These are phyloP conservation scores for Chrysomallon squamiferum DNA, from an alignment of 1,140 invertebrate species.

Conservation along the genomic window DNA sequence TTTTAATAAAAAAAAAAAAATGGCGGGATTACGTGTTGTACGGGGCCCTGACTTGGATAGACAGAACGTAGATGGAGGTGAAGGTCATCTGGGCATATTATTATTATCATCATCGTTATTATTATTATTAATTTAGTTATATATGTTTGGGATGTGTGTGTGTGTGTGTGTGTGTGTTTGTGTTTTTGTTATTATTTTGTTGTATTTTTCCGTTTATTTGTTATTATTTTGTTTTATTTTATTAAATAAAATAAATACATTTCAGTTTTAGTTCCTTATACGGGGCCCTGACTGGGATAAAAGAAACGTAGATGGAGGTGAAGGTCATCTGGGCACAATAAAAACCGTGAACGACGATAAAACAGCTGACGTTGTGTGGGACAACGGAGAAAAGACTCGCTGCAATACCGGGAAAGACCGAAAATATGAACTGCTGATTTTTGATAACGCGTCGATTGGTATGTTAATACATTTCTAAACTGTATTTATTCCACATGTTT, in stretches of 20 bases:
- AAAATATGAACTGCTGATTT: slow-evolving; percentile 36
- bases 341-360: slow-evolving; percentile 20
- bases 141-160: too few species aligned
- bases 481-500: not conserved
- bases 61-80: slow-evolving; percentile 24
- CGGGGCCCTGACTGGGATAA: slow-evolving; percentile 25
- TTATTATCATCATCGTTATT: too few species aligned
- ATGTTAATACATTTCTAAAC: not conserved
- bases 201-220: too few species aligned
- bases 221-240: too few species aligned
- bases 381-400: slow-evolving; percentile 23
- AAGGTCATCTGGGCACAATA: slow-evolving; percentile 33
- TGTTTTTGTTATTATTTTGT: too few species aligned
- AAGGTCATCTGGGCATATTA: slow-evolving; percentile 33
- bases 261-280: too few species aligned
- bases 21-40: too few species aligned
- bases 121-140: too few species aligned
- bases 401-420: slow-evolving; percentile 36
- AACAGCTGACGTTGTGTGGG: slow-evolving; percentile 36
- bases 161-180: too few species aligned
- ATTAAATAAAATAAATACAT: too few species aligned
- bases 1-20: too few species aligned
- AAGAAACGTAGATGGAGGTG: slow-evolving; percentile 25
- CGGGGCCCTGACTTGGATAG: slow-evolving; percentile 24
- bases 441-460: slow-evolving; percentile 39